These are phyloP conservation scores for Spinus pinus DNA, from an alignment of 2,797 vertebrate species.

Conservation along the genomic window DNA sequence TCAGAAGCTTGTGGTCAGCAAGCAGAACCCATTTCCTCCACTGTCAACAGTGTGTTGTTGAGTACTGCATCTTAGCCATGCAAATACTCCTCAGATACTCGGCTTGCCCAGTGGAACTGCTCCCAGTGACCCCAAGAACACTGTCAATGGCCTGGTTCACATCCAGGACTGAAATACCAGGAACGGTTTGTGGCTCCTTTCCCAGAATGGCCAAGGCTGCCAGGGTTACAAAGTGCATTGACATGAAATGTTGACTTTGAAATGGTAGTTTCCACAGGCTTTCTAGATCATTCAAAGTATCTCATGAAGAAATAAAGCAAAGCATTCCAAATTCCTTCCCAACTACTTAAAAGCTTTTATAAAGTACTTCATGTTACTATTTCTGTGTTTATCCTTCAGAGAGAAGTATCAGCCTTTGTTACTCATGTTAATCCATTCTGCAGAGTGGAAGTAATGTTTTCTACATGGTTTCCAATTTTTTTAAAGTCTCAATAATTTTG, in stretches of 20 bases:
- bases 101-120: not conserved
- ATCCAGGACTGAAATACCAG: not conserved
- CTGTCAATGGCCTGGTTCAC: not conserved
- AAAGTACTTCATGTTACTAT: not conserved
- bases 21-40: conserved; percentile 94
- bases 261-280: not conserved
- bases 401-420: not conserved
- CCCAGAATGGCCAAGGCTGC: not conserved
- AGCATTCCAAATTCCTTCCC: not conserved
- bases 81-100: not conserved
- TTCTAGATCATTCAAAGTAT: not conserved
- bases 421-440: not conserved
- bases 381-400: not conserved
- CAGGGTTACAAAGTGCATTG: not conserved
- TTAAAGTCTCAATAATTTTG: not conserved
- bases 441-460: not conserved
- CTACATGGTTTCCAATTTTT: not conserved
- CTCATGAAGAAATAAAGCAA: not conserved
- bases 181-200: not conserved
- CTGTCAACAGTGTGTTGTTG: conserved; percentile 87
- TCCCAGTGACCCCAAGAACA: not conserved
- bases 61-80: not conserved
- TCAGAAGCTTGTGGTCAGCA: conserved; percentile 98
- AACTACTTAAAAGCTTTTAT: not conserved
- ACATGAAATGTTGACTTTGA: not conserved